phyloP scores from a whole-genome alignment of 2,113 vertebrate species.

The Hepsetus odoe region DNA sequence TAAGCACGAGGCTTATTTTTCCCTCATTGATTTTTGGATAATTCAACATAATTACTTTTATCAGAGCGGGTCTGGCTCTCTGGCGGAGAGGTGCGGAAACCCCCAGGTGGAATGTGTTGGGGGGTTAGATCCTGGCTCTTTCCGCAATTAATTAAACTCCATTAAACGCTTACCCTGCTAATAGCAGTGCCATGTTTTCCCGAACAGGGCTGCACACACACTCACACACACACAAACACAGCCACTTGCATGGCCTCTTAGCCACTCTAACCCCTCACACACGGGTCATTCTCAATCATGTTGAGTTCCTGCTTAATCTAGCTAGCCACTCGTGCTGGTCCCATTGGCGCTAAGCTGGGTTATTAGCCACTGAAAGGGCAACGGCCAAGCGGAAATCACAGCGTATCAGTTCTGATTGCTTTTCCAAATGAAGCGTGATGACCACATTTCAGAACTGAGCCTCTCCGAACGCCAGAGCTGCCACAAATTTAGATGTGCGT shows the following conservation, averaged over 20 bases:
- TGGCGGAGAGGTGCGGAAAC: constrained; percentile 15
- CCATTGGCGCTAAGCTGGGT: constrained; percentile 44
- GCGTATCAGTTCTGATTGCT: constrained; percentile 44
- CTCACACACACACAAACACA: constrained; percentile 23
- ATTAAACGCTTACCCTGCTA: constrained; percentile 41
- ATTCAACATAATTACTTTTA: constrained; percentile 62
- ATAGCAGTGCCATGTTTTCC: constrained; percentile 11
- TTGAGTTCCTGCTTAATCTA: constrained; percentile 43
- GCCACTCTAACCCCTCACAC: background rate
- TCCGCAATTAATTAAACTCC: constrained; percentile 56
- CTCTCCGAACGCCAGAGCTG: background rate
- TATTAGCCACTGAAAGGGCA: constrained; percentile 39
- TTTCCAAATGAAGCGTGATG: constrained; percentile 37
- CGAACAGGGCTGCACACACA: background rate
- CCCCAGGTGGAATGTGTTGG: constrained; percentile 21
- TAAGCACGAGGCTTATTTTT: constrained; percentile 52
- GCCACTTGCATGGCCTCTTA: background rate
- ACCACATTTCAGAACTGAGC: constrained; percentile 31
- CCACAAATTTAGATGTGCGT: background rate
- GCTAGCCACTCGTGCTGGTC: constrained; percentile 29
- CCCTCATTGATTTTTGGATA: constrained; percentile 60
- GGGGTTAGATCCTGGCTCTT: constrained; percentile 16
- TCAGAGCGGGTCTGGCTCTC: constrained; percentile 50
- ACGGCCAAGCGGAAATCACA: constrained; percentile 15
- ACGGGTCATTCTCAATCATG: constrained; percentile 26